Evolutionary conservation across 2,797 vertebrate genomes (phyloP).

Genomic region (Tadarida brasiliensis): DNA sequence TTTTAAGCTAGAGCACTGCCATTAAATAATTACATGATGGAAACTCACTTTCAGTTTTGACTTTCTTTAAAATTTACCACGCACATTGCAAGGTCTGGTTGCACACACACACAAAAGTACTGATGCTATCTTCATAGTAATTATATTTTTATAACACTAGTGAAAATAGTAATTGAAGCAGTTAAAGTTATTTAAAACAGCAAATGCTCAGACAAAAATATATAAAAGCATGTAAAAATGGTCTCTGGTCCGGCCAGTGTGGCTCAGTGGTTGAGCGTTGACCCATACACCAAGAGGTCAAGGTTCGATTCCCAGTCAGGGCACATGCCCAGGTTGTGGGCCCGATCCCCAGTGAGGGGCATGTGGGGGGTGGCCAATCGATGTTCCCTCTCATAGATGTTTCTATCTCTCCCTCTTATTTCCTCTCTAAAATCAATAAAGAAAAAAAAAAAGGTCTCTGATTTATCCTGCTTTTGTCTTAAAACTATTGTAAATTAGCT

Average conservation of each 20-base stretch:
- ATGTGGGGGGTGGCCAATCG: too few species aligned
- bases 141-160: not conserved
- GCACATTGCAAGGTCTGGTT: not conserved
- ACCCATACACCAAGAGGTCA: too few species aligned
- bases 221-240: not conserved
- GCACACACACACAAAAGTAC: not conserved
- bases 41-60: not conserved
- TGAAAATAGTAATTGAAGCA: slow-evolving; percentile 30
- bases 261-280: too few species aligned
- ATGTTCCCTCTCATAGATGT: too few species aligned
- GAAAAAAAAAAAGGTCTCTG: not conserved
- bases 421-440: too few species aligned
- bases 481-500: not conserved
- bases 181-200: slow-evolving; percentile 28
- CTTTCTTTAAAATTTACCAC: not conserved
- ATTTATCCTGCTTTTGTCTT: not conserved
- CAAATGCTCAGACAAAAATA: not conserved
- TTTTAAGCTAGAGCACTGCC: not conserved
- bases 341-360: too few species aligned
- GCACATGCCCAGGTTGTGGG: too few species aligned
- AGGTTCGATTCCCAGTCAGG: too few species aligned
- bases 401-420: too few species aligned
- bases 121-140: not conserved
- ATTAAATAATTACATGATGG: slow-evolving; percentile 4
- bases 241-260: not conserved